Conservation (phyloP, 2,113 vertebrate genomes). For the Dolichallabes microphthalmus region DNA sequence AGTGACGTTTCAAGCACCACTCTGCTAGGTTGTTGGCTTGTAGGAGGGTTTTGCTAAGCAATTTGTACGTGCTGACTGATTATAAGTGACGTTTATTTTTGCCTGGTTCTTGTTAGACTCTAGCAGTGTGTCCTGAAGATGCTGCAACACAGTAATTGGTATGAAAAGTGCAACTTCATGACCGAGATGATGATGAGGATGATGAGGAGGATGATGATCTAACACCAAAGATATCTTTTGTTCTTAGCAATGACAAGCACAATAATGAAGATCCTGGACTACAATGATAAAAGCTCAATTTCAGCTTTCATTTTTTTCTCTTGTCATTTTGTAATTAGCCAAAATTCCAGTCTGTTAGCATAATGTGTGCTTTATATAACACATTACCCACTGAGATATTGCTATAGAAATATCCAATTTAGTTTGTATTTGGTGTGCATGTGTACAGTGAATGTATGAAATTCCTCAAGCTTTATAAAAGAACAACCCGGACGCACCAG, state of each 20-base stretch:
- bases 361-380: not conserved
- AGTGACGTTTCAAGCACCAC: conserved; percentile 24
- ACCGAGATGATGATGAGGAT: not conserved
- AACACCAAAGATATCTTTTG: not conserved
- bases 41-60: conserved; percentile 10
- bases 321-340: too few relatives aligned
- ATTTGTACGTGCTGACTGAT: conserved; percentile 24
- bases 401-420: not conserved
- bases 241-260: not conserved
- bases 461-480: not conserved
- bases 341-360: not conserved
- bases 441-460: not conserved
- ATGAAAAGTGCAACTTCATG: not conserved
- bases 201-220: too few relatives aligned
- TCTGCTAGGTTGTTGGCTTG: conserved; percentile 22
- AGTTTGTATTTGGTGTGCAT: not conserved
- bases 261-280: not conserved
- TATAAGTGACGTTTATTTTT: not conserved
- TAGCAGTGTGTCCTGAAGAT: conserved; percentile 24
- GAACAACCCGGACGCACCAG: too few relatives aligned
- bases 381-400: not conserved
- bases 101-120: conserved; percentile 28
- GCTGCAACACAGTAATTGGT: conserved; percentile 15
- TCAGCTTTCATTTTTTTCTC: not conserved
- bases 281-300: not conserved